Percentiles rank a stretch among this genome's conserved stretches.
Conservation (phyloP, 1,140 invertebrate genomes). For the Drosophila burlai region DNA sequence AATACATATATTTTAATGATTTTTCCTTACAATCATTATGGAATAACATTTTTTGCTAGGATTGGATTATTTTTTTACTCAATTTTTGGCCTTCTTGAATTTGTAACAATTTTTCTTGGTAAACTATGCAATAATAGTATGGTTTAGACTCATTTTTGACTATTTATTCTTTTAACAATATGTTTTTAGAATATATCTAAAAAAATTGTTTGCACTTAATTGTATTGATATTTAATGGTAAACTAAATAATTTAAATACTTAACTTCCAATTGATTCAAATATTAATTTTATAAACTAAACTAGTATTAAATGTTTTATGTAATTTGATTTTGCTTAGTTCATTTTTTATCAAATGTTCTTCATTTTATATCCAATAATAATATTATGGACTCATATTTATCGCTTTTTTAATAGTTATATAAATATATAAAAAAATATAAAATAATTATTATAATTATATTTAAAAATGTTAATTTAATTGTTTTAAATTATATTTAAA, state of each 20-base stretch:
- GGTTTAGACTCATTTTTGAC: too few species aligned
- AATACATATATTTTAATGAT: neutral
- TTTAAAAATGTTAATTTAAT: too few species aligned
- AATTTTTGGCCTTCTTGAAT: neutral
- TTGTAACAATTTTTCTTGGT: neutral
- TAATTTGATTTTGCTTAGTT: neutral
- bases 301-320: neutral
- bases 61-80: neutral
- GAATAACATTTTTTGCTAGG: neutral
- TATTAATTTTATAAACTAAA: neutral
- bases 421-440: too few species aligned
- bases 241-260: neutral
- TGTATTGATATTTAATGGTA: neutral
- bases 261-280: neutral
- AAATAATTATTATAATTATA: too few species aligned
- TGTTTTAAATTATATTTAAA: too few species aligned
- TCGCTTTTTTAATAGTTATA: too few species aligned
- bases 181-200: neutral
- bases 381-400: too few species aligned
- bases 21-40: neutral
- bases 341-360: too few species aligned
- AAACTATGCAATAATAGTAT: neutral
- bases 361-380: too few species aligned
- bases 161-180: too few species aligned
- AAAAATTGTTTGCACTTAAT: neutral